Evolutionary conservation across 2,797 vertebrate species (phyloP).

Genomic region (Notoglanidium macrostoma): DNA sequence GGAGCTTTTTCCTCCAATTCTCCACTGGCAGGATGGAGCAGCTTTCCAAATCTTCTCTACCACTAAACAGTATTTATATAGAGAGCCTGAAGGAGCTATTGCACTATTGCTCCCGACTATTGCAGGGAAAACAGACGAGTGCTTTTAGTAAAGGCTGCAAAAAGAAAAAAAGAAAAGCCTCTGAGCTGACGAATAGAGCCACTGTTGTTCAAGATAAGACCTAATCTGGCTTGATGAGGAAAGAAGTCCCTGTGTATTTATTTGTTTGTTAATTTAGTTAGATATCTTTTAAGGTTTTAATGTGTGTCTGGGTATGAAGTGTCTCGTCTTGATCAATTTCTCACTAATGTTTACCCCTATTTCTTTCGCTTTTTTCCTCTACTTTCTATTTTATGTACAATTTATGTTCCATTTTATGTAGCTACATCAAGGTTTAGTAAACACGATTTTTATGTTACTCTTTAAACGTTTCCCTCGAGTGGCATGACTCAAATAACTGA

Average conservation of each 20-base stretch:
- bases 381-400: neutral
- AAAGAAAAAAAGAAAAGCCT: constrained; percentile 52
- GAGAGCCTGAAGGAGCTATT: constrained; percentile 64
- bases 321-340: neutral
- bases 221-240: constrained; percentile 69
- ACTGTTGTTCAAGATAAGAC: constrained; percentile 78
- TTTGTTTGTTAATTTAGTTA: constrained; percentile 57
- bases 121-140: constrained; percentile 68
- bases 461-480: constrained; percentile 61
- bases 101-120: constrained; percentile 61
- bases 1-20: constrained; percentile 14
- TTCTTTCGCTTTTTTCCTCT: no score
- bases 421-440: constrained; percentile 29
- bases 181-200: constrained; percentile 67
- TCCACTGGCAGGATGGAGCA: neutral
- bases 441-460: constrained; percentile 60
- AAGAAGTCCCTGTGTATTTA: constrained; percentile 11
- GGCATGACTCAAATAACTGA: constrained; percentile 73
- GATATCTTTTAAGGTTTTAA: constrained; percentile 71
- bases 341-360: neutral
- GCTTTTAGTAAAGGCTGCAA: constrained; percentile 58
- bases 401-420: neutral
- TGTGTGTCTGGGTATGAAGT: constrained; percentile 32
- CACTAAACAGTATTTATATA: constrained; percentile 35
- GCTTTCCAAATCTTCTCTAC: constrained; percentile 17